These are phyloP conservation scores for Phocoena sinus DNA, from an alignment of 2,113 vertebrate genomes.

Conservation along the genomic window DNA sequence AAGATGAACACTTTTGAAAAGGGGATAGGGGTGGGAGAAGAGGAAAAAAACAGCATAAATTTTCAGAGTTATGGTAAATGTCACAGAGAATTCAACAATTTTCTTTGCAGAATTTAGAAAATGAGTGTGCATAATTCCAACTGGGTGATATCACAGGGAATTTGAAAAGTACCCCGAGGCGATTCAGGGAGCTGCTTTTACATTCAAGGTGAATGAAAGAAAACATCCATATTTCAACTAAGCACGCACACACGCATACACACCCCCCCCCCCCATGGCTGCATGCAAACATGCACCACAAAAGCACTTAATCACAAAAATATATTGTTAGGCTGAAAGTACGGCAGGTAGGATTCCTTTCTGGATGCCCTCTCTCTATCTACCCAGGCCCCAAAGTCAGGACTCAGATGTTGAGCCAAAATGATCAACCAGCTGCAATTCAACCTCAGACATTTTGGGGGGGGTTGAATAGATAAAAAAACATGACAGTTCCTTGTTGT, in stretches of 20 bases:
- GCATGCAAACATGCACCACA: background rate
- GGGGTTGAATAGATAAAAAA: background rate
- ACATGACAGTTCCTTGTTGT: background rate
- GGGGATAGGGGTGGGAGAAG: background rate
- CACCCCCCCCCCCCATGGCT: background rate
- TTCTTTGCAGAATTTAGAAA: constrained; percentile 72
- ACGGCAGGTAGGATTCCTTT: background rate
- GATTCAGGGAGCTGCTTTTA: constrained; percentile 48
- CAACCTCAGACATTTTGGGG: background rate
- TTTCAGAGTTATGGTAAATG: constrained; percentile 57
- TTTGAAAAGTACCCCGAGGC: constrained; percentile 33
- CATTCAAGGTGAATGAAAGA: constrained; percentile 53
- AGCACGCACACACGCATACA: background rate
- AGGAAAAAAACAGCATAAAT: background rate
- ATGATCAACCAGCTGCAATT: background rate
- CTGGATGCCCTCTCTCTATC: background rate
- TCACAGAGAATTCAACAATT: constrained; percentile 59
- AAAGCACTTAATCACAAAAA: constrained; percentile 48
- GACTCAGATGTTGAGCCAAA: background rate
- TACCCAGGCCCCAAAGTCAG: background rate
- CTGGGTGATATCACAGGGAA: constrained; percentile 52
- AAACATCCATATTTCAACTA: constrained; percentile 59
- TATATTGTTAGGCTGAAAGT: constrained; percentile 8
- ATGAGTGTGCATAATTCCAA: constrained; percentile 41
- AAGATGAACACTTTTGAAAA: constrained; percentile 51